A percentile compares a stretch with the other conserved stretches of the same genome.
Evolutionary conservation across 2,113 vertebrate genomes (phyloP).

Genomic region (Porphyrio hochstetteri): DNA sequence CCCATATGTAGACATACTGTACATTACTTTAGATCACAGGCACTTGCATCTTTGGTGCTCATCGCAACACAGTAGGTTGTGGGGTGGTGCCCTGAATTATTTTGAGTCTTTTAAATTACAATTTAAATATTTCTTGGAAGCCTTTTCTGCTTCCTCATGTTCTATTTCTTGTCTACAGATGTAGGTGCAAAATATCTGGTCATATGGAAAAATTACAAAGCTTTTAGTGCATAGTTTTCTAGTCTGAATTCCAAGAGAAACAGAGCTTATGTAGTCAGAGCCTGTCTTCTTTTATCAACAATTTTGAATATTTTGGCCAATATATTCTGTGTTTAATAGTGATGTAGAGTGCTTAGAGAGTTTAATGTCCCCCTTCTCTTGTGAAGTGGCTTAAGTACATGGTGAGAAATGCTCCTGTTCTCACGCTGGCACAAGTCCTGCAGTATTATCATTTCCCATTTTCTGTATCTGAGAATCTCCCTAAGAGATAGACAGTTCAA

Average conservation of each 20-base stretch:
- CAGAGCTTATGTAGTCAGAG: background rate
- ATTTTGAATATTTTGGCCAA: background rate
- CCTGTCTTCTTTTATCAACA: background rate
- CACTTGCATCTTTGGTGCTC: background rate
- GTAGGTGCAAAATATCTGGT: background rate
- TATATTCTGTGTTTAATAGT: background rate
- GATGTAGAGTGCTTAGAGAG: background rate
- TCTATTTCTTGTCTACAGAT: background rate
- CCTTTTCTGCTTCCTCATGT: background rate
- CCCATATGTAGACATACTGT: accelerated
- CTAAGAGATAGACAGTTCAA: background rate
- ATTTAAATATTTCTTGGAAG: background rate
- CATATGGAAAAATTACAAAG: background rate
- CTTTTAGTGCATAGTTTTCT: background rate
- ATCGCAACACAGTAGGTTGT: background rate
- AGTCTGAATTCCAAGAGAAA: background rate
- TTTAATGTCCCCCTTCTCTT: background rate
- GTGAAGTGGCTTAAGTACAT: background rate
- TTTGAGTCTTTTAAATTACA: background rate
- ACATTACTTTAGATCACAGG: background rate
- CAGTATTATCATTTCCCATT: background rate
- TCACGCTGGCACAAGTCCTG: background rate
- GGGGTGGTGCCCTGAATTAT: background rate
- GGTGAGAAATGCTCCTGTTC: background rate
- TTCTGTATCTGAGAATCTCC: background rate